Evolutionary conservation across 2,797 vertebrate species (phyloP), one percentile per base, ranked within the genome.

Genomic region (Pogonophryne albipinna): DNA sequence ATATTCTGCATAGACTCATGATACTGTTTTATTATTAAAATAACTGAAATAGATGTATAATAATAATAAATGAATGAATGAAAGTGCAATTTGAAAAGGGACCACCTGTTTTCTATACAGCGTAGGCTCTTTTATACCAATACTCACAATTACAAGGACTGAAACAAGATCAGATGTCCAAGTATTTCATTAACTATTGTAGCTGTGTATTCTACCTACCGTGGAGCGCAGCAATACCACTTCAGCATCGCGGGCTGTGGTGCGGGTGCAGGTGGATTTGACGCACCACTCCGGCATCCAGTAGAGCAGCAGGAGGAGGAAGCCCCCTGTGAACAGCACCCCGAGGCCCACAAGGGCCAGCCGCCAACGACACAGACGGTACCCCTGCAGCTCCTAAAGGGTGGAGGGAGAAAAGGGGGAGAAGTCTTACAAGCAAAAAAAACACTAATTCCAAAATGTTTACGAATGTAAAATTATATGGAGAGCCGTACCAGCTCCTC

Each of bases 211-310:
- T 45, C 27, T 57, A 88, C 97, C 85, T 89, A 99, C 98, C 53
- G 96, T 98, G 72, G 97, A 98, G 86, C 93, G 96, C 86, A 99
- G 91, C 86, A 99, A 95, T 86, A 98, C 96, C 93, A 99, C 96
- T 78, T 96, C 89, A 23, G 97, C 97, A 82, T 97, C 96, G 58
- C 92, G 95, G 63, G 96, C 89, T 0, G 95, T 74, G 76, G 95
- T 94, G 90, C 95, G 94, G 73, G 80, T 91, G 90, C 98, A 99
- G 0, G 96, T 98, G 67, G 95, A 95, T 92, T 97, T 98, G 91
- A 99, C 97, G 9, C 97, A 97, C 98, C 98, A 99, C 93, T 98
- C 95, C 4, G 98, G 98, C 96, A 99, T 96, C 98, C 98, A 99
- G 89, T 99, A 99, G 84, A 99, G 97, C 68, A 99, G 95, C 72